A percentile compares a stretch with the other conserved stretches of the same genome.
phyloP scores from a whole-genome alignment of 2,888 invertebrate species.

The Microdon myrmicae region DNA sequence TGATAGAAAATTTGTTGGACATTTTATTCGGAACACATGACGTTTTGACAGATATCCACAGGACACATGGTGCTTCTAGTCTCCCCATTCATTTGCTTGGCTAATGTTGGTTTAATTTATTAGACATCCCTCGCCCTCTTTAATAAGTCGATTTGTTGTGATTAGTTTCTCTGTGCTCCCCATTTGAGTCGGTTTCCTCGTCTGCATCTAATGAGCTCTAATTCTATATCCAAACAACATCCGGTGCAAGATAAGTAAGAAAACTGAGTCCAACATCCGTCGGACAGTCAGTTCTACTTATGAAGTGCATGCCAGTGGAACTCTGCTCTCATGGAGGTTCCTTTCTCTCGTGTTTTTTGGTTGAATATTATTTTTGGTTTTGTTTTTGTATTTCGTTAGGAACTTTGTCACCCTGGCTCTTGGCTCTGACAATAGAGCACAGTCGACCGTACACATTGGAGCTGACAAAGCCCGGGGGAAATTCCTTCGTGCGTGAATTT shows the following conservation, averaged over 20 bases:
- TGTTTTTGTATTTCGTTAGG: too few relatives aligned
- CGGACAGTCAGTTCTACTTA: slow-evolving; percentile 21
- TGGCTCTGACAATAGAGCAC: too few relatives aligned
- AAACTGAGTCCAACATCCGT: slow-evolving; percentile 21
- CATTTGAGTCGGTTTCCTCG: slow-evolving; percentile 9
- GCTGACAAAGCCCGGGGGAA: slow-evolving; percentile 29
- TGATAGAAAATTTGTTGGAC: too few relatives aligned
- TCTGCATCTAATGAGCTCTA: slow-evolving; percentile 37
- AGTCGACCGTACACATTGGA: too few relatives aligned
- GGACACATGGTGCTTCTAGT: slow-evolving; percentile 15
- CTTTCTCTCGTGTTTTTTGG: neutral
- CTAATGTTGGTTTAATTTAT: slow-evolving; percentile 36
- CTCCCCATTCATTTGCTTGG: neutral
- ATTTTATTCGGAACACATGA: slow-evolving; percentile 4
- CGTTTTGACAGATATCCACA: slow-evolving; percentile 13
- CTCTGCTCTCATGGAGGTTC: slow-evolving; percentile 29
- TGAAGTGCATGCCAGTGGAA: slow-evolving; percentile 38
- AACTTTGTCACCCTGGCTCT: too few relatives aligned
- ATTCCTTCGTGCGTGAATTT: slow-evolving; percentile 16
- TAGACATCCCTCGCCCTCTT: slow-evolving; percentile 20
- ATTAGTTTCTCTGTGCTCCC: slow-evolving; percentile 32
- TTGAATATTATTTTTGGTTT: too few relatives aligned
- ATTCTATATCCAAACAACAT: slow-evolving; percentile 42
- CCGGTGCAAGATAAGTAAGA: slow-evolving; percentile 20
- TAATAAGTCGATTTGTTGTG: slow-evolving; percentile 46